Percentiles rank a stretch among this genome's conserved stretches.
Evolutionary conservation across 2,888 invertebrate genomes (phyloP).

Genomic region (Pseudoips prasinana): DNA sequence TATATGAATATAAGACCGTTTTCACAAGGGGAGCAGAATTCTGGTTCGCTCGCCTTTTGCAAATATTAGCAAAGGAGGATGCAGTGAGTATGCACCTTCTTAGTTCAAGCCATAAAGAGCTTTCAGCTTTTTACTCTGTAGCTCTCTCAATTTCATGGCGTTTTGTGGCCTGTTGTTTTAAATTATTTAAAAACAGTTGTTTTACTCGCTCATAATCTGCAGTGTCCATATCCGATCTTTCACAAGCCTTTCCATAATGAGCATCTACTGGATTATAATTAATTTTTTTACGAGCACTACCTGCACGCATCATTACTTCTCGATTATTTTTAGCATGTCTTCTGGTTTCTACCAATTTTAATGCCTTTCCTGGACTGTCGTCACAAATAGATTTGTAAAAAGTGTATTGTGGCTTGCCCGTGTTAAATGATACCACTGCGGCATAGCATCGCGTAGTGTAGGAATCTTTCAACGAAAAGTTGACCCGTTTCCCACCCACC

Average conservation of each 20-base stretch:
- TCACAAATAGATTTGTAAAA: slow-evolving; percentile 8
- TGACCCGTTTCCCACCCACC: slow-evolving; percentile 16
- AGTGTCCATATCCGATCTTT: no score
- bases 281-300: slow-evolving; percentile 1
- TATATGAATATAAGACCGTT: not conserved
- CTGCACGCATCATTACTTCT: slow-evolving; percentile 2
- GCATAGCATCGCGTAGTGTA: slow-evolving; percentile 18
- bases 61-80: no score
- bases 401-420: slow-evolving; percentile 7
- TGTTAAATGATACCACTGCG: slow-evolving; percentile 17
- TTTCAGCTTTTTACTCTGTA: slow-evolving; percentile 6
- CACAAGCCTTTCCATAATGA: no score
- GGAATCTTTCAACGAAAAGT: slow-evolving; percentile 24
- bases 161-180: slow-evolving; percentile 6
- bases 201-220: no score
- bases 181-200: slow-evolving; percentile 7
- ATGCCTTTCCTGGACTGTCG: slow-evolving; percentile 10
- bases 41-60: no score
- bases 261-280: slow-evolving; percentile 6
- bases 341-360: slow-evolving; percentile 2
- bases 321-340: slow-evolving; percentile 5
- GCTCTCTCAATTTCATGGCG: slow-evolving; percentile 16
- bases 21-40: no score
- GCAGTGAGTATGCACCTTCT: no score
- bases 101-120: no score